Evolutionary conservation across 2,797 vertebrate species (phyloP).

Genomic region (Fratercula arctica): DNA sequence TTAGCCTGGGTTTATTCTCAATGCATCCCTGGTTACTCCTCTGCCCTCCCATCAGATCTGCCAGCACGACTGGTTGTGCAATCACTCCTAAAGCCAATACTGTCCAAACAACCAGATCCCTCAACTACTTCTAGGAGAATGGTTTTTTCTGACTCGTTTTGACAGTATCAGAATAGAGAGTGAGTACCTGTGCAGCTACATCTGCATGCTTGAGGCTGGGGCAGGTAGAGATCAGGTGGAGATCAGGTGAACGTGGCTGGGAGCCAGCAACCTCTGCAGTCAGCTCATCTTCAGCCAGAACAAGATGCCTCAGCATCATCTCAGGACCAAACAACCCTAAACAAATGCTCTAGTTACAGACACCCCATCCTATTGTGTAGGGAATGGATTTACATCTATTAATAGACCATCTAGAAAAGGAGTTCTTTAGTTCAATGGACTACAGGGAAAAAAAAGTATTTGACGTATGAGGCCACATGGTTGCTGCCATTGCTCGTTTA

Average conservation of each 20-base stretch:
- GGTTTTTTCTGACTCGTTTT: neutral
- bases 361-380: neutral
- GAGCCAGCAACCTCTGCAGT: neutral
- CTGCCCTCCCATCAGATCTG: neutral
- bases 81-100: neutral
- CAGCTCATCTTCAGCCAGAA: neutral
- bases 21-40: neutral
- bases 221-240: neutral
- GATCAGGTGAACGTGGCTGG: neutral
- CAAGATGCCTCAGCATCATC: neutral
- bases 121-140: neutral
- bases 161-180: neutral
- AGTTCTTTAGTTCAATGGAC: neutral
- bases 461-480: neutral
- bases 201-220: neutral
- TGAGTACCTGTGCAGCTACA: neutral
- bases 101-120: neutral
- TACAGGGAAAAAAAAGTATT: neutral
- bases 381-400: neutral
- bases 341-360: neutral
- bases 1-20: neutral
- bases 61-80: neutral
- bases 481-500: neutral
- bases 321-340: neutral
- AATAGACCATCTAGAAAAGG: neutral